Percentiles rank a stretch among this genome's conserved stretches.
Evolutionary conservation across 1,140 invertebrate genomes (phyloP).

Genomic region (Phthorimaea operculella): DNA sequence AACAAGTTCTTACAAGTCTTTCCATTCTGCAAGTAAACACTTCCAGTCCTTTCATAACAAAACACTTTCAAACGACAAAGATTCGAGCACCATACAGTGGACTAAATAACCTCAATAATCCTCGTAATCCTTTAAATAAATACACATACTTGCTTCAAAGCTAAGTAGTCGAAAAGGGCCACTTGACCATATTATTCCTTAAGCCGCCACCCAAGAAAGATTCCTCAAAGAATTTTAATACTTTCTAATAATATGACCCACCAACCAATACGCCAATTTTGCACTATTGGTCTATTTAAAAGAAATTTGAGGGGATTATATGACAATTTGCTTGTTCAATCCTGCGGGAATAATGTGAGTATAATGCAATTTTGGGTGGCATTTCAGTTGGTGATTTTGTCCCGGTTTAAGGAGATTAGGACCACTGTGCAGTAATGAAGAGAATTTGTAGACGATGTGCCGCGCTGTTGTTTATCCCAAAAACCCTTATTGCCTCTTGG

Average conservation of each 20-base stretch:
- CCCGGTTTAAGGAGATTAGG: neutral
- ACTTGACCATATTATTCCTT: constrained; percentile 21
- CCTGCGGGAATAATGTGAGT: constrained; percentile 5
- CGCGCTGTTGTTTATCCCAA: no score
- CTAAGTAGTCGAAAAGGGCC: constrained; percentile 16
- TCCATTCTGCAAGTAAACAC: neutral
- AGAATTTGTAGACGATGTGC: no score
- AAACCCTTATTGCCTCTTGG: no score
- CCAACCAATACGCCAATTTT: constrained; percentile 26
- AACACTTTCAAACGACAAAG: constrained; percentile 25
- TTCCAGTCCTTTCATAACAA: constrained; percentile 24
- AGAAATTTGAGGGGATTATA: neutral
- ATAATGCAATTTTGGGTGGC: constrained; percentile 30
- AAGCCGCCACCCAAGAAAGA: constrained; percentile 31
- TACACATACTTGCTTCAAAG: constrained; percentile 15
- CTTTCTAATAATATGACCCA: constrained; percentile 17
- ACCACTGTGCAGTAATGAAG: neutral
- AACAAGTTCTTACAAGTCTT: neutral
- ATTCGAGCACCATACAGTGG: neutral
- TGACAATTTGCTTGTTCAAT: constrained; percentile 24
- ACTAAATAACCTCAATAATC: constrained; percentile 27
- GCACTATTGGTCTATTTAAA: constrained; percentile 25
- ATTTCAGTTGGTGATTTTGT: constrained; percentile 15
- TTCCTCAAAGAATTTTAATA: constrained; percentile 2
- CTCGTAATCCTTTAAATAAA: constrained; percentile 47